phyloP scores from a whole-genome alignment of 2,113 vertebrate genomes.

The Oreotrochilus melanogaster region DNA sequence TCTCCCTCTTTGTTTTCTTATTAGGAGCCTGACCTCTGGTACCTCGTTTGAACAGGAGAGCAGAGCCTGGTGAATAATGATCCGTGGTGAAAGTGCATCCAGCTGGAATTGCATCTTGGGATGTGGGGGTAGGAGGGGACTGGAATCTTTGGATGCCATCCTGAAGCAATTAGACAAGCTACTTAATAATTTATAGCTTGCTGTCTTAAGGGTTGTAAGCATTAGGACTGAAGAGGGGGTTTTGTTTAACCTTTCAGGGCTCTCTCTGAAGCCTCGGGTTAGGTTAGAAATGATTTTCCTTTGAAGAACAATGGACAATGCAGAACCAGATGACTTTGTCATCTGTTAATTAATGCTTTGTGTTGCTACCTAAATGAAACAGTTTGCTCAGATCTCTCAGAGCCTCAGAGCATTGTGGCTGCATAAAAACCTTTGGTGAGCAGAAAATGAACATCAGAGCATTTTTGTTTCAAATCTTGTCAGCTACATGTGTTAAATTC shows the following conservation, averaged over 20 bases:
- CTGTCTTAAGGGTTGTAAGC: neutral
- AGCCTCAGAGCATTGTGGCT: neutral
- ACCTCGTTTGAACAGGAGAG: conserved; percentile 49
- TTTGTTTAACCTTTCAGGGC: conserved; percentile 45
- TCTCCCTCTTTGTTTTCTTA: conserved; percentile 52
- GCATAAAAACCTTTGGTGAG: neutral
- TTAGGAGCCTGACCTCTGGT: conserved; percentile 56
- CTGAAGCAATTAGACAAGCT: conserved; percentile 65
- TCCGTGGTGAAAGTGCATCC: conserved; percentile 49
- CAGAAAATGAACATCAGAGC: neutral
- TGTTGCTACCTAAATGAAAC: neutral
- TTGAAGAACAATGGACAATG: neutral
- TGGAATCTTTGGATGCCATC: conserved; percentile 49
- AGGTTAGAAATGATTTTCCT: neutral
- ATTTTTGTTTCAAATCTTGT: neutral
- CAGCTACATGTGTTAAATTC: neutral
- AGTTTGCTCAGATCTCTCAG: neutral
- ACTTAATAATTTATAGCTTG: conserved; percentile 60
- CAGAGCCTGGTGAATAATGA: conserved; percentile 35
- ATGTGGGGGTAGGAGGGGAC: neutral
- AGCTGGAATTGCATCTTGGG: conserved; percentile 53
- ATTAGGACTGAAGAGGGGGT: neutral
- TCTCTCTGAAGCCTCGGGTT: neutral
- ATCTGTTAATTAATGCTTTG: conserved; percentile 27
- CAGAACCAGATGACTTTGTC: conserved; percentile 26